Conservation (phyloP, 2,888 invertebrate species). For the Argyra leucocephala region DNA sequence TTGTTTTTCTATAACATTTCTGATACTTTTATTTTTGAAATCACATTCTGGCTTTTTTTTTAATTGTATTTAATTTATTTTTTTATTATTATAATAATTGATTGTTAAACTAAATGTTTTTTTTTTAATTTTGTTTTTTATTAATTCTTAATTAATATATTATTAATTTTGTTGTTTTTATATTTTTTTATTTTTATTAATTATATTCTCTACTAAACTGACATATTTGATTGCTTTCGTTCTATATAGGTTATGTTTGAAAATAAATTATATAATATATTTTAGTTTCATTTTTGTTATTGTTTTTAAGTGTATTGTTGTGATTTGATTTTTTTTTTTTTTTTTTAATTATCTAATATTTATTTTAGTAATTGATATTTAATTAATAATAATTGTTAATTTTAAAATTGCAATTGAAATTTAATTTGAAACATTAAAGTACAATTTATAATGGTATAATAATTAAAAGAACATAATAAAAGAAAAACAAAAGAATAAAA, state of each 20-base stretch:
- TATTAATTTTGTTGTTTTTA: background rate
- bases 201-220: background rate
- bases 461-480: background rate
- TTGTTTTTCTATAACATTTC: background rate
- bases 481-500: too few relatives aligned
- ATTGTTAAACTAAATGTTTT: background rate
- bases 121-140: background rate
- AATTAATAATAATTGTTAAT: too few relatives aligned
- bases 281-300: background rate
- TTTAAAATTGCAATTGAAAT: too few relatives aligned
- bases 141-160: background rate
- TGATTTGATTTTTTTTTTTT: background rate
- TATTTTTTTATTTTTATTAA: background rate
- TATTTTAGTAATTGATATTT: too few relatives aligned
- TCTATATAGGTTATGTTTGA: background rate
- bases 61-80: background rate
- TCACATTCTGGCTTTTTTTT: slow-evolving; percentile 2
- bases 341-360: background rate
- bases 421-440: background rate
- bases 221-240: background rate
- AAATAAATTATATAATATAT: too few relatives aligned
- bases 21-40: background rate
- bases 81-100: background rate
- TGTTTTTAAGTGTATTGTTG: background rate
- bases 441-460: background rate